These are phyloP conservation scores for Diabrotica balteata DNA, from an alignment of 2,888 invertebrate genomes.

Conservation along the genomic window DNA sequence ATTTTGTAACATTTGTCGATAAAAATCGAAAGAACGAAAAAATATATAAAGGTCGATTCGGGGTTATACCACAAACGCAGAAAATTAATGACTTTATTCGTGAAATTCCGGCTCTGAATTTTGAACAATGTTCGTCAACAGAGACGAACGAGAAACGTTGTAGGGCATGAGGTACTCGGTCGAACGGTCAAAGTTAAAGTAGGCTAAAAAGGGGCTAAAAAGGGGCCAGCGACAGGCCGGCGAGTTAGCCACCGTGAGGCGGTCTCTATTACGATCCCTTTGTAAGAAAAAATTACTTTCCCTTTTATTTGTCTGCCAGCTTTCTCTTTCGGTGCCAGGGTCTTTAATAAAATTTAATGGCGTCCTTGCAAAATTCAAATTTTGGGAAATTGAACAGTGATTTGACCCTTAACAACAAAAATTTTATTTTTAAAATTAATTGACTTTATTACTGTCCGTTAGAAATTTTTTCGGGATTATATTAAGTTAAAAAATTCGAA, in stretches of 20 bases:
- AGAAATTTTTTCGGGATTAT: too few relatives aligned
- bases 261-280: constrained; percentile 17
- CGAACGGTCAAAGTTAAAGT: constrained; percentile 24
- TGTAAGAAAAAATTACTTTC: constrained; percentile 13
- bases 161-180: constrained; percentile 18
- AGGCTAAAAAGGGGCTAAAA: constrained; percentile 5
- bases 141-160: constrained; percentile 8
- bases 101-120: constrained; percentile 16
- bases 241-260: constrained; percentile 2
- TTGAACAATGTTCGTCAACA: constrained; percentile 21
- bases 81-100: constrained; percentile 24
- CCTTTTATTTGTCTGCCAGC: constrained; percentile 10
- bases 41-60: neutral
- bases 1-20: too few relatives aligned
- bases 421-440: neutral
- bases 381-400: too few relatives aligned
- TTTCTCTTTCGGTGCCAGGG: constrained; percentile 7
- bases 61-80: neutral
- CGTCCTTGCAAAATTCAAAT: neutral
- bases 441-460: too few relatives aligned
- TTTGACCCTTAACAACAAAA: neutral
- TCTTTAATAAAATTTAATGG: constrained; percentile 1
- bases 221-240: neutral
- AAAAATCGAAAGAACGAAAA: too few relatives aligned
- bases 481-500: too few relatives aligned